phyloP scores from a whole-genome alignment of 2,888 invertebrate genomes.

The Oscheius sp. region DNA sequence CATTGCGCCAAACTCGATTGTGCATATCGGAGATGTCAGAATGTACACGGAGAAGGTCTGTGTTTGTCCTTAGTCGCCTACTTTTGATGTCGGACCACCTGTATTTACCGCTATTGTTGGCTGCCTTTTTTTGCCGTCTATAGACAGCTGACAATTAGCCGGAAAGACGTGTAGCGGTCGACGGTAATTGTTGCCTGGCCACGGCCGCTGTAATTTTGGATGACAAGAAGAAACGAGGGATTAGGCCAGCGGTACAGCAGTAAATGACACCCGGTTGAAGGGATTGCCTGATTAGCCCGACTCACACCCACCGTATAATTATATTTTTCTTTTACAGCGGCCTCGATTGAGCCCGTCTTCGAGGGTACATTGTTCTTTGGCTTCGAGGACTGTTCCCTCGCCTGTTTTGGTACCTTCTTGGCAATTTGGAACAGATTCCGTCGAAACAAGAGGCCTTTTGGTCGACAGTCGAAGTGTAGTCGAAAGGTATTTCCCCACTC shows the following conservation, averaged over 20 bases:
- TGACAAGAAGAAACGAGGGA: slow-evolving; percentile 27
- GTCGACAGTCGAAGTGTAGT: slow-evolving; percentile 30
- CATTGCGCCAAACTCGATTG: slow-evolving; percentile 97
- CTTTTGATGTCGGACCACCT: slow-evolving; percentile 35
- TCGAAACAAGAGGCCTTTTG: slow-evolving; percentile 9
- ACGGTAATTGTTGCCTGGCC: slow-evolving; percentile 8
- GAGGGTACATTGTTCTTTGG: slow-evolving; percentile 45
- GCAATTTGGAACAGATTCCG: slow-evolving; percentile 35
- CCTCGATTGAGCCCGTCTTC: slow-evolving; percentile 26
- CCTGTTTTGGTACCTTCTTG: slow-evolving; percentile 42
- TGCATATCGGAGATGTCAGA: slow-evolving; percentile 83
- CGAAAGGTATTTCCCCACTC: slow-evolving; percentile 1
- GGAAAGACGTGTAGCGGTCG: slow-evolving; percentile 24
- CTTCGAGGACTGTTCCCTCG: slow-evolving; percentile 36
- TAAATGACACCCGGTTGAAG: slow-evolving; percentile 14
- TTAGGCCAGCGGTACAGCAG: slow-evolving; percentile 23
- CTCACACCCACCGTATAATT: too few relatives aligned
- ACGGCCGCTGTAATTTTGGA: slow-evolving; percentile 17
- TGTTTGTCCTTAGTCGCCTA: slow-evolving; percentile 24
- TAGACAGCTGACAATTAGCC: slow-evolving; percentile 33
- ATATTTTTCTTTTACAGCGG: background rate
- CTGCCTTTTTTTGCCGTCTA: slow-evolving; percentile 20
- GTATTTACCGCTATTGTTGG: slow-evolving; percentile 32
- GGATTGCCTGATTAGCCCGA: slow-evolving; percentile 3
- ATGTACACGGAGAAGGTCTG: slow-evolving; percentile 51